phyloP scores from a whole-genome alignment of 2,888 invertebrate species.

The Steinernema scapterisci region DNA sequence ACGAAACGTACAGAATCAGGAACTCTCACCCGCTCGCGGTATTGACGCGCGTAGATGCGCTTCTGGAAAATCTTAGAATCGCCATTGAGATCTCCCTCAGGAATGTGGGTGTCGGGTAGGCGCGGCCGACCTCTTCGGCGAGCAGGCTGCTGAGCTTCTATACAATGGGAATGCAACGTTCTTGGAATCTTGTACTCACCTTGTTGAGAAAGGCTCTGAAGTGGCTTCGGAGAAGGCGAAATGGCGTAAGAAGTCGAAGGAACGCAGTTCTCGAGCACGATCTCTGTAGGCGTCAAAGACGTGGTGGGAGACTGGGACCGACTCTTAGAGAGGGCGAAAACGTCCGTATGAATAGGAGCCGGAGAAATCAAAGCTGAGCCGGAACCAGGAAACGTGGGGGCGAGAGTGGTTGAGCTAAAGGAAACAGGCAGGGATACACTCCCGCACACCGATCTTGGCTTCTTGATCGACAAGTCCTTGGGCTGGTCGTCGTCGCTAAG shows the following conservation, averaged over 20 bases:
- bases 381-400: not conserved
- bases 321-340: not conserved
- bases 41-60: slow-evolving; percentile 17
- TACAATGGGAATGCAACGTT: no score
- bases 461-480: slow-evolving; percentile 5
- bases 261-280: not conserved
- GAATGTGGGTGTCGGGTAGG: not conserved
- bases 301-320: not conserved
- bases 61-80: slow-evolving; percentile 22
- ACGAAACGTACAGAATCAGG: no score
- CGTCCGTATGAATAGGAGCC: not conserved
- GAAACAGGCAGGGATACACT: no score
- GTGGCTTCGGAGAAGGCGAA: not conserved
- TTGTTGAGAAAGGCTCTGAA: no score
- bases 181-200: no score
- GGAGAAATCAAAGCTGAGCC: no score
- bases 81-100: not conserved
- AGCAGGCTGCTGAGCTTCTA: not conserved
- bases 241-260: not conserved
- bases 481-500: slow-evolving; percentile 9
- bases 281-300: slow-evolving; percentile 1
- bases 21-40: slow-evolving; percentile 22
- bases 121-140: slow-evolving; percentile 5
- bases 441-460: not conserved
- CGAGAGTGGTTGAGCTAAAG: no score